Evolutionary conservation across 2,888 invertebrate genomes (phyloP), one percentile per base, ranked within the genome.

Genomic region (Coelopa pilipes): DNA sequence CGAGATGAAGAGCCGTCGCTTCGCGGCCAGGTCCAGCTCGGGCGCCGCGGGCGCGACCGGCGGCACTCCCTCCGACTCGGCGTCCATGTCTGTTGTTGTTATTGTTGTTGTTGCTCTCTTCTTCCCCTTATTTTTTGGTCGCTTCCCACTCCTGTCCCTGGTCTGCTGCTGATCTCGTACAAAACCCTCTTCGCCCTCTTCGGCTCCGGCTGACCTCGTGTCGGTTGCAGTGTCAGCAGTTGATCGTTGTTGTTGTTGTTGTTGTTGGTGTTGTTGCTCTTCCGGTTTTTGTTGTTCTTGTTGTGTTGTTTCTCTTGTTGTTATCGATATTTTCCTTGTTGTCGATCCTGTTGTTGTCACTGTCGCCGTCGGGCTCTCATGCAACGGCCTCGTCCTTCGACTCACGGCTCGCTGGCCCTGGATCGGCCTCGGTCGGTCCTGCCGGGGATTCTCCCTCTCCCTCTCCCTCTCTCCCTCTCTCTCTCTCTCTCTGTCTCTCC

Each of bases 1-100:
- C 34, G 91, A 88, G 79, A 90, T 90, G 79, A 90, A 89, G 78
- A 88, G 89, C 72, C 89, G 88, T 62, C 90, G 87, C 69, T 89
- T 87, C 57, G 88, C 88, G 76, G 89, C 89, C 78, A 90, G 81
- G 81, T 90, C 90, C 79, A 89, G 81, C 62, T 79, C 78, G 50
- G 80, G 78, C 68, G 81, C 76, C 60, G 81, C 79, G 76, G 83
- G 79, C 76, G 82, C 81, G 75, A 79, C 76, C 67, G 88, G 85
- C 75, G 86, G 87, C 76, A 88, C 78, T 77, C 87, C 87, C 79
- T 87, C 87, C 76, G 87, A 79, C 81, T 86, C 86, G 74, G 86
- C 86, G 77, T 87, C 86, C 87, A 87, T 88, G 72, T 79, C 79
- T 73, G 0, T 47, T 74, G n/a, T 50, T 53, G 34, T 49, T 49